Conservation (phyloP, 2,113 vertebrate genomes). For the Ammodytes marinus region DNA sequence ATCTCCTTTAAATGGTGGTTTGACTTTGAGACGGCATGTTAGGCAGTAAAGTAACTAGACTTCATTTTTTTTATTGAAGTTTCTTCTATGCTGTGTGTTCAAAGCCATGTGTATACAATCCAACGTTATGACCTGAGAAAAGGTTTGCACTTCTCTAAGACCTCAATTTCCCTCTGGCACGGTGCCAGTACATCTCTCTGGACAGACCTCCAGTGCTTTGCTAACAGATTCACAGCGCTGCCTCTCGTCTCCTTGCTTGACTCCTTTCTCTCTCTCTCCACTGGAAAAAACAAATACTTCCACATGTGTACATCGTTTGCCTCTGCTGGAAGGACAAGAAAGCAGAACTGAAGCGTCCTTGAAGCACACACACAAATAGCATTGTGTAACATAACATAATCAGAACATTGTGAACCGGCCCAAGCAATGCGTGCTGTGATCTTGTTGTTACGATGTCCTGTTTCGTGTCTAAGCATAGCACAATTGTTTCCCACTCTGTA, state of each 20-base stretch:
- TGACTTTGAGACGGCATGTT: conserved; percentile 3
- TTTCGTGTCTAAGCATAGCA: neutral
- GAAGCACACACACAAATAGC: conserved; percentile 65
- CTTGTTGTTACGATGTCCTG: conserved; percentile 3
- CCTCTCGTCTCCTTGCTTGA: conserved; percentile 58
- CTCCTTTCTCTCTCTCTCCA: conserved; percentile 21
- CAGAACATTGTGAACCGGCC: conserved; percentile 62
- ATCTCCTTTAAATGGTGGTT: too few relatives aligned
- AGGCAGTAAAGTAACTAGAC: neutral
- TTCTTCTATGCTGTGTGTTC: conserved; percentile 18
- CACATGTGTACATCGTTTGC: conserved; percentile 65
- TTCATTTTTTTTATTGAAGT: conserved; percentile 14
- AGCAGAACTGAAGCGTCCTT: conserved; percentile 61
- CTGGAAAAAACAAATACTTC: conserved; percentile 74
- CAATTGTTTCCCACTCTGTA: neutral
- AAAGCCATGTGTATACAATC: conserved; percentile 37
- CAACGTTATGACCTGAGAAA: conserved; percentile 37
- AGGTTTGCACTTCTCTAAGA: conserved; percentile 18
- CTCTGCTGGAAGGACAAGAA: conserved; percentile 53
- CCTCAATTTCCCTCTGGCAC: conserved; percentile 35
- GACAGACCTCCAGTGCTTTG: conserved; percentile 56
- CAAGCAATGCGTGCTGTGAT: conserved; percentile 18
- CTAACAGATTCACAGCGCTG: conserved; percentile 59
- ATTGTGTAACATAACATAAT: conserved; percentile 65
- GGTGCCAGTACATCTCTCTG: conserved; percentile 43